phyloP scores from a whole-genome alignment of 2,888 invertebrate species.

The Tenthredo livida region DNA sequence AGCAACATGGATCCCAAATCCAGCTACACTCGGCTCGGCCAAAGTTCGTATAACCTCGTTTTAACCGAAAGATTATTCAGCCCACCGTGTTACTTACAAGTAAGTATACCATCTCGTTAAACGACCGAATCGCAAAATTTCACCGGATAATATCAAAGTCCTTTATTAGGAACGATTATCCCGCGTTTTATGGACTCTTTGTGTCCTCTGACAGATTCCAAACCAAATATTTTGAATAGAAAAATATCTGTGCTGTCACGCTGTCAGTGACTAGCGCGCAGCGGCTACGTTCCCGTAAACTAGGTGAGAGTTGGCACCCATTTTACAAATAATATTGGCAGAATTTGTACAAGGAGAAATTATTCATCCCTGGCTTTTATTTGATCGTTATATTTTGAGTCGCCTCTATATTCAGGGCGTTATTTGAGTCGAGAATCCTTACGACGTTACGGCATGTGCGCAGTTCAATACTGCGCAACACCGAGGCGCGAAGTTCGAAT shows the following conservation, averaged over 20 bases:
- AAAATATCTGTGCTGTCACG: conserved; percentile 10
- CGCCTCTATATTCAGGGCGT: no score
- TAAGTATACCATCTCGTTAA: background rate
- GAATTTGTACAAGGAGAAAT: background rate
- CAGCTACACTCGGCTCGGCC: conserved; percentile 22
- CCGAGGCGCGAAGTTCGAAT: background rate
- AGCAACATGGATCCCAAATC: conserved; percentile 69
- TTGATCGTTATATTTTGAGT: background rate
- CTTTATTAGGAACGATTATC: background rate
- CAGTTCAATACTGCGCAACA: background rate
- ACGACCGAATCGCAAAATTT: background rate
- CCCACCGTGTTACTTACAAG: background rate
- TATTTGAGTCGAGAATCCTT: background rate
- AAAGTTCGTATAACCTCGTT: conserved; percentile 42
- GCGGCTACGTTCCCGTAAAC: background rate
- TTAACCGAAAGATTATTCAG: background rate
- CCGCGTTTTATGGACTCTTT: background rate
- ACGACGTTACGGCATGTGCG: background rate
- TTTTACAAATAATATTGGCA: background rate
- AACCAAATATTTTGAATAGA: background rate
- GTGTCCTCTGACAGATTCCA: background rate
- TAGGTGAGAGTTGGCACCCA: background rate
- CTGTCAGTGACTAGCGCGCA: conserved; percentile 28
- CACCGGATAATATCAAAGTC: background rate
- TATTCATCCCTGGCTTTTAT: background rate